Evolutionary conservation across 1,140 invertebrate genomes (phyloP).

Genomic region (Heliconius nattereri): DNA sequence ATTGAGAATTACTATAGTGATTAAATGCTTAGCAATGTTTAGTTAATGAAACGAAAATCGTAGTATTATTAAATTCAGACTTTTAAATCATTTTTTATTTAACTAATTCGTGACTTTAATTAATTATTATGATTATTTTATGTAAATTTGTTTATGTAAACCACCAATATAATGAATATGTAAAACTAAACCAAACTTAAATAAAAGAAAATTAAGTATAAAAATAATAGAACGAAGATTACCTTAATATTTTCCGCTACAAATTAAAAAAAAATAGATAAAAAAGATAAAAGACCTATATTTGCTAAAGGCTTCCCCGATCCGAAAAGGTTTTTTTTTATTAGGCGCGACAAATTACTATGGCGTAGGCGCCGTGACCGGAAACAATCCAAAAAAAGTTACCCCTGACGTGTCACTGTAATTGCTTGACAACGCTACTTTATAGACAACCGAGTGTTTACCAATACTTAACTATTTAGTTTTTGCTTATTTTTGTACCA

Average conservation of each 20-base stretch:
- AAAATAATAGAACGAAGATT: background rate
- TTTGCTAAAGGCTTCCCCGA: background rate
- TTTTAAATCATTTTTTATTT: background rate
- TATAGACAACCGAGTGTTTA: constrained; percentile 25
- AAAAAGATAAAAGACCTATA: constrained; percentile 14
- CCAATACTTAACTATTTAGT: constrained; percentile 16
- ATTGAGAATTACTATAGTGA: too few relatives aligned
- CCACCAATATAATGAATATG: background rate
- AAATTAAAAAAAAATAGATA: background rate
- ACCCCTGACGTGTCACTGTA: constrained; percentile 53
- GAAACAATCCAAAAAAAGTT: constrained; percentile 47
- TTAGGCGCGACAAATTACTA: constrained; percentile 61
- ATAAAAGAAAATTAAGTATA: background rate
- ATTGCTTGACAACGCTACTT: constrained; percentile 33
- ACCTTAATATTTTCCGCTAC: background rate
- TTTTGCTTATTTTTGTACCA: background rate
- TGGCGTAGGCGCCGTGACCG: constrained; percentile 49
- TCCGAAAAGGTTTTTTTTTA: constrained; percentile 32
- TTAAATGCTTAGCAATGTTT: too few relatives aligned
- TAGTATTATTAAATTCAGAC: too few relatives aligned
- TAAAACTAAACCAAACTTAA: background rate
- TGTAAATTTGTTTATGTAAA: background rate
- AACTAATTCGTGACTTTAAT: background rate
- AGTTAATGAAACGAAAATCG: too few relatives aligned
- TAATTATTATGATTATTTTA: background rate